Conservation (phyloP, 2,797 vertebrate genomes). For the Enteromius afrohamiltoni region DNA sequence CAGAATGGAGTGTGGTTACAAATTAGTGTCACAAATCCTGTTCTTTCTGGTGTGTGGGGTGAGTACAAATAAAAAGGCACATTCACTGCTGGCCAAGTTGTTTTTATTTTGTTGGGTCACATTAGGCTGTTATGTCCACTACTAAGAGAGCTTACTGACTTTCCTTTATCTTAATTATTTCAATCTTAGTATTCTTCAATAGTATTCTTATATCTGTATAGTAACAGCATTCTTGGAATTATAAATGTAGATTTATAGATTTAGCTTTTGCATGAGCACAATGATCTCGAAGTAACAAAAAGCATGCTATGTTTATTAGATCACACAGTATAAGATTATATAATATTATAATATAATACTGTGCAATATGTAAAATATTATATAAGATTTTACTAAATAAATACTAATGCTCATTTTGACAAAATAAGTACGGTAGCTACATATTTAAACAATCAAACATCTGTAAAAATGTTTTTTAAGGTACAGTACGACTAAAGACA, state of each 20-base stretch:
- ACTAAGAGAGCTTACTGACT: not conserved
- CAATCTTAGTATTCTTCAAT: too few relatives aligned
- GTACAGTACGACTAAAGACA: not conserved
- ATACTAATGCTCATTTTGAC: too few relatives aligned
- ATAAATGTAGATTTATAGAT: not conserved
- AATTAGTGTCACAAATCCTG: slow-evolving; percentile 46
- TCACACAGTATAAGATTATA: too few relatives aligned
- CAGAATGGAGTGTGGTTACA: slow-evolving; percentile 32
- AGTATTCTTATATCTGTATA: not conserved
- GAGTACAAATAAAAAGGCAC: slow-evolving; percentile 32
- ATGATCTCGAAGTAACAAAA: too few relatives aligned
- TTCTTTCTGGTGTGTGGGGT: slow-evolving; percentile 12
- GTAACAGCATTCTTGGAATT: not conserved
- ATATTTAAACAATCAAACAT: too few relatives aligned
- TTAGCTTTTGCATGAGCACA: not conserved
- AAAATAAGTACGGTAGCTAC: too few relatives aligned
- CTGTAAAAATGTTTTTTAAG: too few relatives aligned
- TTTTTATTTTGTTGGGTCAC: slow-evolving; percentile 14
- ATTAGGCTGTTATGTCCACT: not conserved
- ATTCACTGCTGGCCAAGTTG: slow-evolving; percentile 8
- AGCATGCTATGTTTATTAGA: too few relatives aligned
- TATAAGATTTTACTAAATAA: too few relatives aligned
- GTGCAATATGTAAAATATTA: too few relatives aligned
- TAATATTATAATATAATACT: too few relatives aligned
- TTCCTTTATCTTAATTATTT: not conserved